Evolutionary conservation across 2,888 invertebrate species (phyloP).

Genomic region (Axea sp.): DNA sequence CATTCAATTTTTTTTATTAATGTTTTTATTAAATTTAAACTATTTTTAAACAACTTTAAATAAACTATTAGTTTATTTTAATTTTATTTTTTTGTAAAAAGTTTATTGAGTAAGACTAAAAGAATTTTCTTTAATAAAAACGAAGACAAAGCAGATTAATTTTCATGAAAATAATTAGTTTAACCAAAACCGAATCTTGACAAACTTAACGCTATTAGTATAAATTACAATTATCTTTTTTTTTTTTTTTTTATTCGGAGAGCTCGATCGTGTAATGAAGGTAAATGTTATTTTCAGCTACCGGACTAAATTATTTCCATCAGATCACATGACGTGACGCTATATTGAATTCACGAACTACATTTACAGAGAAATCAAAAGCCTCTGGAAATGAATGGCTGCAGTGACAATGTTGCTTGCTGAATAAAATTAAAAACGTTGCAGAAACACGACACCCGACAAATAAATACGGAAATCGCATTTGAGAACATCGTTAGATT

Average conservation of each 20-base stretch:
- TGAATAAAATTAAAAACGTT: constrained; percentile 48
- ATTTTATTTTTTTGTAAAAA: constrained; percentile 3
- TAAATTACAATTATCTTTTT: constrained; percentile 20
- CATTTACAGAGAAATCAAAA: constrained; percentile 34
- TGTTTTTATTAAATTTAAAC: too few relatives aligned
- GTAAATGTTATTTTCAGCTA: constrained; percentile 33
- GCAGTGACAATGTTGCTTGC: constrained; percentile 33
- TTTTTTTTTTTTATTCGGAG: not conserved
- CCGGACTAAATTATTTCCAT: constrained; percentile 43
- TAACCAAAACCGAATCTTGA: constrained; percentile 3
- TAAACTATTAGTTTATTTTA: too few relatives aligned
- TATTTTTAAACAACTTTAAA: too few relatives aligned
- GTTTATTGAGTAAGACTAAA: not conserved
- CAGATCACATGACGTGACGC: constrained; percentile 37
- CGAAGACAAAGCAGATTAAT: constrained; percentile 16
- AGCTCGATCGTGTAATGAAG: constrained; percentile 20
- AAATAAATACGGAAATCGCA: constrained; percentile 38
- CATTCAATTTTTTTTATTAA: too few relatives aligned
- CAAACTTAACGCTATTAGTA: constrained; percentile 24
- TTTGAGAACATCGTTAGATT: constrained; percentile 11
- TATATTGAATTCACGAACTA: constrained; percentile 42
- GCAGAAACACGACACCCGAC: constrained; percentile 20
- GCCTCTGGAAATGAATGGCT: constrained; percentile 40
- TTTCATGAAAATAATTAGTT: constrained; percentile 33
- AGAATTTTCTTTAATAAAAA: not conserved